Evolutionary conservation across 2,113 vertebrate genomes (phyloP).

Genomic region (Cryptomyrus ogoouensis): DNA sequence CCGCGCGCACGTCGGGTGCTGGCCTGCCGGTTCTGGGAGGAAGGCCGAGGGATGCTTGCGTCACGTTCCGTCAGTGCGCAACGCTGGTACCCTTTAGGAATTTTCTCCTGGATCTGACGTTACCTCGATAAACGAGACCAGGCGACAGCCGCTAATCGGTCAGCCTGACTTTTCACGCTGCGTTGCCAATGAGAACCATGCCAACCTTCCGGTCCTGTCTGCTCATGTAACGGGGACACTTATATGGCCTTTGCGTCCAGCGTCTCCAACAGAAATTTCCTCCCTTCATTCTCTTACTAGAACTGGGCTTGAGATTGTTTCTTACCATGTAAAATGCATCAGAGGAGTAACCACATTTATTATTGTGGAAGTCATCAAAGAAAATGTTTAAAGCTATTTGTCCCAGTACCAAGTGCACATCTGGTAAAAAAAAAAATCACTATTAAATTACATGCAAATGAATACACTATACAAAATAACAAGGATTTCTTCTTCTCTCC

Average conservation of each 20-base stretch:
- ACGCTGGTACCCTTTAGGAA: slow-evolving; percentile 27
- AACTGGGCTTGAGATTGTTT: slow-evolving; percentile 16
- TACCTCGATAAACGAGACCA: slow-evolving; percentile 63
- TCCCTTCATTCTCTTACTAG: slow-evolving; percentile 25
- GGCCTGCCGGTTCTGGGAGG: not conserved
- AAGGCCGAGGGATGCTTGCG: not conserved
- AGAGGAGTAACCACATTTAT: not conserved
- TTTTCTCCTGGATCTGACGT: slow-evolving; percentile 50
- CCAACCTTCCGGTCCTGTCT: slow-evolving; percentile 63
- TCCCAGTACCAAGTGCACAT: slow-evolving; percentile 2
- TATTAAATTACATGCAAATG: not conserved
- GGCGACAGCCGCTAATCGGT: slow-evolving; percentile 60
- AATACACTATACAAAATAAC: not conserved
- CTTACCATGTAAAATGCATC: not conserved
- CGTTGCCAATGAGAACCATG: slow-evolving; percentile 63
- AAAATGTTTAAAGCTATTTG: not conserved
- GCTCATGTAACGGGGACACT: slow-evolving; percentile 67
- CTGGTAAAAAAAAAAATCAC: slow-evolving; percentile 18
- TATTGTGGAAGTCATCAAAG: not conserved
- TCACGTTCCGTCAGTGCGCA: not conserved
- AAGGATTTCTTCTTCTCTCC: not conserved
- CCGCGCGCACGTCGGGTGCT: not conserved
- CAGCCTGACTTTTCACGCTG: slow-evolving; percentile 66
- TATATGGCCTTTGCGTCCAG: slow-evolving; percentile 58
- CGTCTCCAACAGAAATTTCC: slow-evolving; percentile 53